Conservation (phyloP, 2,113 vertebrate genomes). For the Pitta sordida region DNA sequence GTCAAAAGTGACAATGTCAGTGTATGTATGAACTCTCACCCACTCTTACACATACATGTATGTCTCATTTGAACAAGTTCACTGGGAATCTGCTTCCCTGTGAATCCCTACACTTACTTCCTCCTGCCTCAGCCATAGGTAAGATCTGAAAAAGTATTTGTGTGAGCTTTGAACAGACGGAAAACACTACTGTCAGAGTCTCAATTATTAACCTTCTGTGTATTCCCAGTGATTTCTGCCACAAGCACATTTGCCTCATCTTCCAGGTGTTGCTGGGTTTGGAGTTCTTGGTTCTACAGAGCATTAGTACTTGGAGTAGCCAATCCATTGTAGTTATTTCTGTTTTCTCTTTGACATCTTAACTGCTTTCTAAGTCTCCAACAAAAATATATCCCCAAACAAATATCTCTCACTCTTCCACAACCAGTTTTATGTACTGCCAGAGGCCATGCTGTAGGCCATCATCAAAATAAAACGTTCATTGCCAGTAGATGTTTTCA, state of each 20-base stretch:
- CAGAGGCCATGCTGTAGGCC: neutral
- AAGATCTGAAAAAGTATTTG: neutral
- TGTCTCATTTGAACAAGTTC: neutral
- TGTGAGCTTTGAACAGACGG: neutral
- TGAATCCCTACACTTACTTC: neutral
- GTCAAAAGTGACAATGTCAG: neutral
- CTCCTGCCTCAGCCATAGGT: neutral
- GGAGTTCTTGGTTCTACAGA: neutral
- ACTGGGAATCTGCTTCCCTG: neutral
- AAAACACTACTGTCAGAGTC: neutral
- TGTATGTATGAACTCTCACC: neutral
- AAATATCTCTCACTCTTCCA: neutral
- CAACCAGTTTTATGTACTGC: neutral
- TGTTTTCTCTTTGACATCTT: neutral
- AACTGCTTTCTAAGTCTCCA: neutral
- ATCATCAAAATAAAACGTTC: neutral
- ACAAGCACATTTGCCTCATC: neutral
- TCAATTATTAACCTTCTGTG: neutral
- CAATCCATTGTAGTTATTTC: neutral
- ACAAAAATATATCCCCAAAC: neutral
- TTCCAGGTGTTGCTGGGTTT: neutral
- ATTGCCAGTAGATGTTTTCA: neutral
- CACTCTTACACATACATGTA: accelerated
- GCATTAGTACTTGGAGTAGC: neutral
- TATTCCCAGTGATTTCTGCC: neutral